Evolutionary conservation across 1,140 invertebrate genomes (phyloP), one percentile per base, ranked within the genome.

Genomic region (Chironomus tepperi): DNA sequence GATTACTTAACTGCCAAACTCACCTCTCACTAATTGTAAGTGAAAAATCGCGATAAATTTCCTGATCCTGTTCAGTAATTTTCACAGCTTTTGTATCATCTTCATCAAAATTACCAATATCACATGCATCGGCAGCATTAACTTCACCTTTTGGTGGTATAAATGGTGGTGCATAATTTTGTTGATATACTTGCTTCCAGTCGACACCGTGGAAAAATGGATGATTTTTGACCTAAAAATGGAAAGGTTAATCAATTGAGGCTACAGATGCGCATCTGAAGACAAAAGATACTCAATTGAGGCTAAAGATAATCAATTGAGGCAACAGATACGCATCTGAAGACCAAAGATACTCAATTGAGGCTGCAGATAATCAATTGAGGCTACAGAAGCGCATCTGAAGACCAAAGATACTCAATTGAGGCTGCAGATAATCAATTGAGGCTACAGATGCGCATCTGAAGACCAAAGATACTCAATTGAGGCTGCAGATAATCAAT

Each of bases 51-150:
- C 98, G 98, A 84, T 99, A 99, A 74, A 99, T 86, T 76, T 98
- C 97, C 84, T 98, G 97, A 85, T 99, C 98, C 0, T 93, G 88
- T 77, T 99, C 98, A 1, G 94, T 95, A 77, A 95, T 90, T 86
- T 99, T 99, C 78, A 99, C 98, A 65, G 97, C 97, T 84, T 99
- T 99, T 3, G 97, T 99, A 83, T 99, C 98, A 81, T 99, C 98
- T 82, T 99, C 98, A 83, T 99, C 98, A 85, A 99, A 99, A 72
- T 97, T 99, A 65, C 98, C 98, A 82, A 99, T 99, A 82, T 99
- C 98, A 84, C 99, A 99, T 19, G 98, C 98, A 86, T 99, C 98
- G 0, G 98, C 98, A 15, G 98, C 98, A 86, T 99, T 99, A 0
- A 99, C 98, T 85, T 99, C 98, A 0, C 98, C 98, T 75, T 98